phyloP scores from a whole-genome alignment of 2,113 vertebrate species.

The Sterrhoptilus dennistouni region DNA sequence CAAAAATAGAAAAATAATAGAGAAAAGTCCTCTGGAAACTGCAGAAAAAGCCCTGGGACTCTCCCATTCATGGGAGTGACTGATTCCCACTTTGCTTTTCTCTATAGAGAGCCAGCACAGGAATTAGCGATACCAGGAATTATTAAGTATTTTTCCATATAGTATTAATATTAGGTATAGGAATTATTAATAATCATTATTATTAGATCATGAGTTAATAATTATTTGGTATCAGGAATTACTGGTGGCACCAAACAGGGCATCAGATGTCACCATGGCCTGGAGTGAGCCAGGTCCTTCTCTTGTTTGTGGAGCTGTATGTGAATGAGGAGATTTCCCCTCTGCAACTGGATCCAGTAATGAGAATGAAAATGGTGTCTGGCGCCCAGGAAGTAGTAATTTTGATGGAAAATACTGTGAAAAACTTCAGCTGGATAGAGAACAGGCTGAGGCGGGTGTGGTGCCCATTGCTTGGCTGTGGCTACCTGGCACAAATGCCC shows the following conservation, averaged over 20 bases:
- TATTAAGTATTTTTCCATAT: neutral
- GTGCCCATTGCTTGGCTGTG: neutral
- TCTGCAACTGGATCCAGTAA: no score
- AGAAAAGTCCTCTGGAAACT: neutral
- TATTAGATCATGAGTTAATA: neutral
- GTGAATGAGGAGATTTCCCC: accelerated
- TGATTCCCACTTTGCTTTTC: neutral
- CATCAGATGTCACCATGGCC: neutral
- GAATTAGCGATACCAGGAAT: neutral
- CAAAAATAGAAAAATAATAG: neutral
- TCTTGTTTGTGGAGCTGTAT: neutral
- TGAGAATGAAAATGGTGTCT: accelerated
- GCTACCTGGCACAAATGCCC: neutral
- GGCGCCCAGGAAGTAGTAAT: neutral
- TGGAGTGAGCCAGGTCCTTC: accelerated
- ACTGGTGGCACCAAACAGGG: neutral
- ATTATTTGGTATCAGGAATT: neutral
- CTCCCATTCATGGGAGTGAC: accelerated
- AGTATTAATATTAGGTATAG: neutral
- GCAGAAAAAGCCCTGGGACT: neutral
- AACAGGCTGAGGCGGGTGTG: neutral
- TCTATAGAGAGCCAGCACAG: accelerated
- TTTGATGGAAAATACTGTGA: neutral
- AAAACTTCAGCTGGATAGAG: neutral
- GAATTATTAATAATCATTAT: neutral